Evolutionary conservation across 35 echinoderm and acorn worm species (phyloP).

Genomic region (Lytechinus variegatus): DNA sequence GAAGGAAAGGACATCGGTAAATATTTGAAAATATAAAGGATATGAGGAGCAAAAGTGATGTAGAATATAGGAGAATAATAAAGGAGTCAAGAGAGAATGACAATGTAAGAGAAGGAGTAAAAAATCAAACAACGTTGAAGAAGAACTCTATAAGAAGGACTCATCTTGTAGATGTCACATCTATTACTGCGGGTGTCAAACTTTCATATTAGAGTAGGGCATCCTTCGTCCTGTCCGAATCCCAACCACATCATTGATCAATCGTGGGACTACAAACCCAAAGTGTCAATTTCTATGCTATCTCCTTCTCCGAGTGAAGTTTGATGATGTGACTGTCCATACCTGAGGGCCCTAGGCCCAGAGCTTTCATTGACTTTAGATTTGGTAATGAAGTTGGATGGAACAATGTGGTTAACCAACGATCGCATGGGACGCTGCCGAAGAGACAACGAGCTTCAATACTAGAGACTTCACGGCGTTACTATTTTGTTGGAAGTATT

Average conservation of each 20-base stretch:
- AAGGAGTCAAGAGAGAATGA: not conserved
- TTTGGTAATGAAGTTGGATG: slow-evolving; percentile 42
- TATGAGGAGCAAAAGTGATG: not conserved
- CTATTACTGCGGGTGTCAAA: not conserved
- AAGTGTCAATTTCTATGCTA: slow-evolving; percentile 34
- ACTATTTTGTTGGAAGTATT: not conserved
- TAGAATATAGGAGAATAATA: not conserved
- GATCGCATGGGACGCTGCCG: not conserved
- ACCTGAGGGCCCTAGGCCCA: slow-evolving; percentile 13
- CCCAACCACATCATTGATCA: slow-evolving; percentile 41
- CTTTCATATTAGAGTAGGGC: not conserved
- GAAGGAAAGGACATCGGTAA: not conserved
- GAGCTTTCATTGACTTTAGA: slow-evolving; percentile 33
- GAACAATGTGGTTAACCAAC: slow-evolving; percentile 40
- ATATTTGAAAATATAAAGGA: not conserved
- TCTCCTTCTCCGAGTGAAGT: slow-evolving; percentile 23
- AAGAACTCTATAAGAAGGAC: not conserved
- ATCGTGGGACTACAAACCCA: not conserved
- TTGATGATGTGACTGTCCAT: not conserved
- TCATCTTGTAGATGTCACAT: not conserved
- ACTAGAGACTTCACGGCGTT: not conserved
- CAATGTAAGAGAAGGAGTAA: not conserved
- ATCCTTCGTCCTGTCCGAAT: slow-evolving; percentile 8
- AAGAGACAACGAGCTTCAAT: slow-evolving; percentile 13
- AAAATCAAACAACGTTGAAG: not conserved